Percentiles rank a stretch among this genome's conserved stretches.
Evolutionary conservation across 2,888 invertebrate species (phyloP).

Genomic region (Lathronympha strigana): DNA sequence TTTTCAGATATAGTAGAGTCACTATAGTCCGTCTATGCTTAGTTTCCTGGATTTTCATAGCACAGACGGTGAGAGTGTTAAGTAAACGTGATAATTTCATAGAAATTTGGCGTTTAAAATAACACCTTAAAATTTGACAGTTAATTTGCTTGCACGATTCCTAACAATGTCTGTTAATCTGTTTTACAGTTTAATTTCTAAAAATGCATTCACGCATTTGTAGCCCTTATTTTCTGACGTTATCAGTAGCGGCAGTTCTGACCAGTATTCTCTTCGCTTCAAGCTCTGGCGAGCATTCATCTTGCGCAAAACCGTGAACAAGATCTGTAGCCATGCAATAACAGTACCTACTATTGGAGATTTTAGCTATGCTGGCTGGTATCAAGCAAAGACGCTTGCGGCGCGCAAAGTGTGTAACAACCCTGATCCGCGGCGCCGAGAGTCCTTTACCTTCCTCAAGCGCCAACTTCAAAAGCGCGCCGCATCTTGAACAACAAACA

Average conservation of each 20-base stretch:
- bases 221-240: constrained; percentile 25
- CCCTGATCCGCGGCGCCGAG: constrained; percentile 48
- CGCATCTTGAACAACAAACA: constrained; percentile 52
- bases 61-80: too few species aligned
- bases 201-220: constrained; percentile 19
- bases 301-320: background rate
- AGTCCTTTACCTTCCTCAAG: constrained; percentile 78
- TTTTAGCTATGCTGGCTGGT: background rate
- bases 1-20: too few species aligned
- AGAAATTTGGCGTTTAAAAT: too few species aligned
- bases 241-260: constrained; percentile 31
- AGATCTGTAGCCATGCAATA: background rate
- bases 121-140: too few species aligned
- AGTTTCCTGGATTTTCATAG: too few species aligned
- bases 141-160: too few species aligned
- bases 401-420: background rate
- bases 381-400: background rate
- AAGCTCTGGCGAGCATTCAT: background rate
- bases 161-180: too few species aligned
- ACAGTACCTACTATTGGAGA: background rate
- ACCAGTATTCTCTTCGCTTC: background rate
- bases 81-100: too few species aligned
- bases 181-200: background rate
- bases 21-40: too few species aligned
- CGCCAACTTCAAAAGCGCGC: constrained; percentile 76